Evolutionary conservation across 2,113 vertebrate species (phyloP), one percentile per base, ranked within the genome.

Genomic region (Gambusia holbrooki): DNA sequence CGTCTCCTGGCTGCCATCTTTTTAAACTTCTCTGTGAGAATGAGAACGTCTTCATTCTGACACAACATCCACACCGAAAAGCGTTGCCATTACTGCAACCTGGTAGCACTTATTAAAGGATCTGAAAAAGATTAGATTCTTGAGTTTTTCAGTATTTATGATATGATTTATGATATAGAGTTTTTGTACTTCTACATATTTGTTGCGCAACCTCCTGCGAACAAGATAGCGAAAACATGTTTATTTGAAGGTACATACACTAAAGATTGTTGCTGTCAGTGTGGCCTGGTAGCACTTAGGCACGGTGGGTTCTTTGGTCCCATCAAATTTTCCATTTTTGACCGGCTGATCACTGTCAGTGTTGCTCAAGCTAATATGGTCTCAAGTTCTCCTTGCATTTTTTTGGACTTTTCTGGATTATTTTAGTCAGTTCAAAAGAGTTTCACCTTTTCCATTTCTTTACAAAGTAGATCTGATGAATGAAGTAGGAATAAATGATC

Each of bases 391-490:
- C 51, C n/a, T 22, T 3, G 51, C 22, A 11, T n/a, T 9, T 54
- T 22, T 54, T 25, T 5, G 51, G 22, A 0, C 8, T 58, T n/a
- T 58, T 58, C 7, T 22, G 25, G 51, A 2, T 58, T 19, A 58
- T 58, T 17, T n/a, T 58, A 58, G 25, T 58, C 9, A n/a, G 25
- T 64, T 32, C 17, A 29, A 27, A 3, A 25, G 15, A 69, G 60
- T 73, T 79, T 88, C 35, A 48, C 54, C 40, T 63, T 37, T 37
- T 54, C 75, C 71, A 64, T 62, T 78, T 77, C 62, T 81, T 71
- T 77, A 68, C 79, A 74, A 62, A 74, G 79, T 63, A 69, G 64
- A 81, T 82, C 29, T 27, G 54, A 84, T 83, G 61, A 76, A 69
- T 65, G 45, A 29, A 28, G 42, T 51, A 64, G 69, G 69, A 73